These are phyloP conservation scores for Alosa sapidissima DNA, from an alignment of 2,797 vertebrate genomes.

Conservation along the genomic window DNA sequence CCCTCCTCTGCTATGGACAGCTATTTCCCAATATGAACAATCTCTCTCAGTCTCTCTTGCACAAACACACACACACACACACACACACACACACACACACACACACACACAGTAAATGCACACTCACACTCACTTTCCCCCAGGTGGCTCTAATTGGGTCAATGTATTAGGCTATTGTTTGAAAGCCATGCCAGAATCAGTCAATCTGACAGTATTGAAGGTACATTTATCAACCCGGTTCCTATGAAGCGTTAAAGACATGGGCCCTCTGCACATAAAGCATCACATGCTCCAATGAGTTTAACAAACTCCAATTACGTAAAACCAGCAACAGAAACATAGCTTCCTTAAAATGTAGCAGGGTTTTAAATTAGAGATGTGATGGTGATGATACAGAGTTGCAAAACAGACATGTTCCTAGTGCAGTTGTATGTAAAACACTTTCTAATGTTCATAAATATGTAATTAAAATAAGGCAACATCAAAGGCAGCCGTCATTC, in stretches of 20 bases:
- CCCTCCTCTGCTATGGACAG: slow-evolving; percentile 20
- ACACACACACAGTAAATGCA: too few relatives aligned
- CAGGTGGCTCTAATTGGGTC: slow-evolving; percentile 5
- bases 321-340: not conserved
- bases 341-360: not conserved
- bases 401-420: too few relatives aligned
- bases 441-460: too few relatives aligned
- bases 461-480: too few relatives aligned
- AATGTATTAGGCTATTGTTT: not conserved
- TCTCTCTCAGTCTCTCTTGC: slow-evolving; percentile 26
- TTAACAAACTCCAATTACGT: not conserved
- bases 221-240: not conserved
- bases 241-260: not conserved
- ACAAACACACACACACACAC: too few relatives aligned
- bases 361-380: too few relatives aligned
- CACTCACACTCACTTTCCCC: not conserved
- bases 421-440: too few relatives aligned
- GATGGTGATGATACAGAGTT: too few relatives aligned
- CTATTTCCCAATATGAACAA: slow-evolving; percentile 36
- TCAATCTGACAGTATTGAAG: slow-evolving; percentile 9
- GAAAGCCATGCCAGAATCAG: not conserved
- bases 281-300: not conserved
- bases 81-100: not conserved
- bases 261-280: not conserved
- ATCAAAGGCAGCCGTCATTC: too few relatives aligned